These are phyloP conservation scores for Rhinella marina DNA, from an alignment of 2,797 vertebrate genomes.

Conservation along the genomic window DNA sequence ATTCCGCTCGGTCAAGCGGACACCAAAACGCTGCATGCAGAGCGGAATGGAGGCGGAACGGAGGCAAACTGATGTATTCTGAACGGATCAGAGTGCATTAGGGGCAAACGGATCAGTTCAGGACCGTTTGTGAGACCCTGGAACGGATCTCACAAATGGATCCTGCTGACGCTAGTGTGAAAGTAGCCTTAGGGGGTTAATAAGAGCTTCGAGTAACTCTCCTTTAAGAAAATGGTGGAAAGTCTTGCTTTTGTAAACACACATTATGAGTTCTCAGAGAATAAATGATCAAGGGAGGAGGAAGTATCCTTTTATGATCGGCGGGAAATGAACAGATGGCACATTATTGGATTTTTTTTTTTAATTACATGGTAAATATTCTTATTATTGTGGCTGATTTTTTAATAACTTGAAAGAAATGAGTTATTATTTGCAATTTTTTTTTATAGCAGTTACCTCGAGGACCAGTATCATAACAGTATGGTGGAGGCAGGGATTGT, in stretches of 20 bases:
- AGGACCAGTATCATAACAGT: not conserved
- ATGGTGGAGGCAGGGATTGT: too few species aligned
- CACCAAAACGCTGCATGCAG: too few species aligned
- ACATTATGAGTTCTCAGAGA: not conserved
- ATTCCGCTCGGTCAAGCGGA: too few species aligned
- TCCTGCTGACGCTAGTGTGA: too few species aligned
- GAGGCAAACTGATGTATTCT: too few species aligned
- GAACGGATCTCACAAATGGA: too few species aligned
- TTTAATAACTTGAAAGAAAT: not conserved
- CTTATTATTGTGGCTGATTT: not conserved
- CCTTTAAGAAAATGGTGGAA: not conserved
- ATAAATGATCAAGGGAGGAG: not conserved
- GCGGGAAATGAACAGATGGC: not conserved
- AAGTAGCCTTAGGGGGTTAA: too few species aligned
- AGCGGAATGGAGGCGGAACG: too few species aligned
- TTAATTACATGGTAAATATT: not conserved
- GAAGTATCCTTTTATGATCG: not conserved
- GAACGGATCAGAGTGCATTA: too few species aligned
- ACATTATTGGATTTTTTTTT: not conserved
- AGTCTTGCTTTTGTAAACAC: not conserved
- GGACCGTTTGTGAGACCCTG: too few species aligned
- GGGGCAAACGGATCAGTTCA: too few species aligned
- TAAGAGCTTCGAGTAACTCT: too few species aligned
- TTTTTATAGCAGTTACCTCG: not conserved
- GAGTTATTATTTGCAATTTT: not conserved